A percentile compares a stretch with the other conserved stretches of the same genome.
Conservation (phyloP, 1,140 invertebrate species). For the Helicorthomorpha holstii region DNA sequence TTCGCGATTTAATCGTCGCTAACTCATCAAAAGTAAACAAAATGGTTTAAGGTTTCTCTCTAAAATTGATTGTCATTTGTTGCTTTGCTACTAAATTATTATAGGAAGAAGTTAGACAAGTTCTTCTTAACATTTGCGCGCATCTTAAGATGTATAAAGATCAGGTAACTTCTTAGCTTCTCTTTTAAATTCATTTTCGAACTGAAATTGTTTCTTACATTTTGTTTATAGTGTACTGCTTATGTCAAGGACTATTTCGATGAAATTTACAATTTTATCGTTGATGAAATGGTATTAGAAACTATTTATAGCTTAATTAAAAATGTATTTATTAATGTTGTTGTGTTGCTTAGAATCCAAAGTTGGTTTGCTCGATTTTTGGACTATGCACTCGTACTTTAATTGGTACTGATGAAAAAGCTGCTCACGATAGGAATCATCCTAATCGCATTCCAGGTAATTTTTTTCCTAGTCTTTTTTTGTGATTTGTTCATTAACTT, state of each 20-base stretch:
- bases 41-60: not conserved
- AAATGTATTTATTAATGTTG: too few species aligned
- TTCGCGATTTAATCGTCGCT: constrained; percentile 58
- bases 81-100: not conserved
- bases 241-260: constrained; percentile 61
- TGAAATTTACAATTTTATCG: constrained; percentile 49
- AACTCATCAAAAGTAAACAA: constrained; percentile 51
- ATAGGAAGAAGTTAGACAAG: constrained; percentile 12
- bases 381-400: constrained; percentile 37
- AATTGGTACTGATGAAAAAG: constrained; percentile 1
- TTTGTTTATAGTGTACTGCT: constrained; percentile 34
- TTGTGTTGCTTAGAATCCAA: constrained; percentile 32
- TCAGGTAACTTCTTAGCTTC: not conserved
- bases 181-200: not conserved
- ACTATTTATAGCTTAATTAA: too few species aligned
- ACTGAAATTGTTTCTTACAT: not conserved
- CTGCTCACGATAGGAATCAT: constrained; percentile 2
- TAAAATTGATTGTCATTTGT: not conserved
- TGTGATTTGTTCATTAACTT: not conserved
- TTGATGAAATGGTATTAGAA: constrained; percentile 38
- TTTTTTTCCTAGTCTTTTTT: not conserved
- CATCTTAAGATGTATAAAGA: not conserved
- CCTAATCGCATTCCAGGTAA: not conserved
- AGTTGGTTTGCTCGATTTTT: constrained; percentile 45
- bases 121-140: not conserved